Conservation (phyloP, 92 coral and sea anemone species). For the Muricea muricata region DNA sequence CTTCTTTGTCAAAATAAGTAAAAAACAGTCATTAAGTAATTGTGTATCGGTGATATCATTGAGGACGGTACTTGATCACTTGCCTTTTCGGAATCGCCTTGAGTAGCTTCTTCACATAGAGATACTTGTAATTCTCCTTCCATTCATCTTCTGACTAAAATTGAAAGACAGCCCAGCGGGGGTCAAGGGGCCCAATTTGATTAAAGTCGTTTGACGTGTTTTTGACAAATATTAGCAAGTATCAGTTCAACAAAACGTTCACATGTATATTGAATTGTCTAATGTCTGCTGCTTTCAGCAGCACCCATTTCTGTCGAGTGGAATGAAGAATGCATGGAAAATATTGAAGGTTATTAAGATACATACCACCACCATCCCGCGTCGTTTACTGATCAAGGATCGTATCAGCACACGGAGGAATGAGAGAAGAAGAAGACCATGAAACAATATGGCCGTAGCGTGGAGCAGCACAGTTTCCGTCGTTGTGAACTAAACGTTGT, state of each 20-base stretch:
- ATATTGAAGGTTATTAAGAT: too few species aligned
- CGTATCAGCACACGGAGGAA: constrained; percentile 23
- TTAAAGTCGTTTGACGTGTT: too few species aligned
- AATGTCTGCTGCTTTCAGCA: too few species aligned
- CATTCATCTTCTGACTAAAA: constrained; percentile 71
- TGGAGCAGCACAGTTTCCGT: background rate
- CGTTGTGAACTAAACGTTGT: background rate
- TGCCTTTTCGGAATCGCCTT: constrained; percentile 75
- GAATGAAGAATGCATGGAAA: too few species aligned
- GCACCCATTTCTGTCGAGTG: too few species aligned
- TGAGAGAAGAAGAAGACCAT: constrained; percentile 23
- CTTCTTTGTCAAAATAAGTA: background rate
- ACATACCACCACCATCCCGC: constrained; percentile 37
- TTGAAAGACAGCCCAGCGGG: too few species aligned
- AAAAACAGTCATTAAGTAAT: too few species aligned
- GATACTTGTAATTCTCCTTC: constrained; percentile 76
- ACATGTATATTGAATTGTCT: too few species aligned
- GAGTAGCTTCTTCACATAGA: constrained; percentile 71
- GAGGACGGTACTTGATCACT: background rate
- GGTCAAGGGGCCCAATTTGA: too few species aligned
- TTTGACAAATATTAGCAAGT: too few species aligned
- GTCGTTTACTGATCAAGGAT: constrained; percentile 31
- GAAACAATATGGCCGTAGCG: background rate
- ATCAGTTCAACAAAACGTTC: too few species aligned
- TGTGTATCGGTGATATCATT: too few species aligned